phyloP scores from a whole-genome alignment of 2,888 invertebrate genomes.

The Apoderus coryli region DNA sequence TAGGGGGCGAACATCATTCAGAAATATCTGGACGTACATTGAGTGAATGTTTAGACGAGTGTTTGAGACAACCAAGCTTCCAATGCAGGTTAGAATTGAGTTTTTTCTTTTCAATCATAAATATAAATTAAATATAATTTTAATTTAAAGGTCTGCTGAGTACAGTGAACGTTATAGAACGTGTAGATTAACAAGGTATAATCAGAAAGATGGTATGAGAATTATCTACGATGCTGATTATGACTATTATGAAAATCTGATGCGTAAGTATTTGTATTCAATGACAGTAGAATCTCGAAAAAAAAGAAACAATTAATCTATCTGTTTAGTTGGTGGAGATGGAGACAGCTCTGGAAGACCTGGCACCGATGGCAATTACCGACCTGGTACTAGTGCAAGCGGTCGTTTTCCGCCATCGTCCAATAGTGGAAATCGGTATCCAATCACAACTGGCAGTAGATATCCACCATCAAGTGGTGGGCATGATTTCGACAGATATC shows the following conservation, averaged over 20 bases:
- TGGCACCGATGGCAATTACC: slow-evolving; percentile 17
- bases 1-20: slow-evolving; percentile 79
- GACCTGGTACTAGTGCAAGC: slow-evolving; percentile 18
- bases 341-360: slow-evolving; percentile 15
- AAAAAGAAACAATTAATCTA: no score
- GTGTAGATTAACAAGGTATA: slow-evolving; percentile 72
- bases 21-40: slow-evolving; percentile 78
- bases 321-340: slow-evolving; percentile 16
- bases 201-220: slow-evolving; percentile 75
- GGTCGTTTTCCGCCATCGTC: slow-evolving; percentile 18
- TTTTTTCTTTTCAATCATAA: no score
- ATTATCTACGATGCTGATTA: slow-evolving; percentile 83
- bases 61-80: slow-evolving; percentile 76
- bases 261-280: slow-evolving; percentile 54
- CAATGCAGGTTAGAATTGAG: no score
- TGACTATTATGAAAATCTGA: slow-evolving; percentile 85
- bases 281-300: slow-evolving; percentile 16
- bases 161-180: slow-evolving; percentile 77
- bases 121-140: no score
- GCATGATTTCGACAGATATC: slow-evolving; percentile 18
- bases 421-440: slow-evolving; percentile 13
- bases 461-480: slow-evolving; percentile 27
- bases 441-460: slow-evolving; percentile 21
- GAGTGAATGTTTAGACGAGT: slow-evolving; percentile 83
- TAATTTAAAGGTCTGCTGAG: slow-evolving; percentile 72